Percentiles rank a stretch among this genome's conserved stretches.
These are phyloP conservation scores for Malthinus flaveolus DNA, from an alignment of 2,888 invertebrate species.

Conservation along the genomic window DNA sequence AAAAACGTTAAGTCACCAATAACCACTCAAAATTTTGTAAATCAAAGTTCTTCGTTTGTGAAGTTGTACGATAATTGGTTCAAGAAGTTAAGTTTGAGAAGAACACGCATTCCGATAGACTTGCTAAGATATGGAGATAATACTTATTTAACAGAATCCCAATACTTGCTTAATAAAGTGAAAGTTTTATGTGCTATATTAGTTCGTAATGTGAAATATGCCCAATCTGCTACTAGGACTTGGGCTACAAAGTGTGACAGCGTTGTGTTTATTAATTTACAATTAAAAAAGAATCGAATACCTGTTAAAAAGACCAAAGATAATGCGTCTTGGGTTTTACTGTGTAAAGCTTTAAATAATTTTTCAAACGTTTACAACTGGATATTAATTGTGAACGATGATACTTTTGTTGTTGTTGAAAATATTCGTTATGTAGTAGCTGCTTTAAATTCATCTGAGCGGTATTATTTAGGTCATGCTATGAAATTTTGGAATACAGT, in stretches of 20 bases:
- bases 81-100: slow-evolving; percentile 7
- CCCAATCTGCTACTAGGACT: slow-evolving; percentile 40
- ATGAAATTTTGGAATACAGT: slow-evolving; percentile 59
- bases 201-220: slow-evolving; percentile 36
- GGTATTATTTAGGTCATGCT: slow-evolving; percentile 61
- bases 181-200: slow-evolving; percentile 38
- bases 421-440: slow-evolving; percentile 60
- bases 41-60: slow-evolving; percentile 1
- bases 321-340: slow-evolving; percentile 46
- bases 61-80: slow-evolving; percentile 22
- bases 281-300: slow-evolving; percentile 36
- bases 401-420: slow-evolving; percentile 60
- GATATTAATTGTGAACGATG: slow-evolving; percentile 60
- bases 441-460: slow-evolving; percentile 50
- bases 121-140: slow-evolving; percentile 14
- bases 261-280: slow-evolving; percentile 38
- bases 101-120: slow-evolving; percentile 17
- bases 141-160: slow-evolving; percentile 32
- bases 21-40: neutral
- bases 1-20: slow-evolving; percentile 1
- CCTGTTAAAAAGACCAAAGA: slow-evolving; percentile 39
- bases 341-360: slow-evolving; percentile 43
- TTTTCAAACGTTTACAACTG: slow-evolving; percentile 51
- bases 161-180: slow-evolving; percentile 37
- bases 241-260: slow-evolving; percentile 51